phyloP scores from a whole-genome alignment of 2,113 vertebrate genomes.

The Caranx ignobilis region DNA sequence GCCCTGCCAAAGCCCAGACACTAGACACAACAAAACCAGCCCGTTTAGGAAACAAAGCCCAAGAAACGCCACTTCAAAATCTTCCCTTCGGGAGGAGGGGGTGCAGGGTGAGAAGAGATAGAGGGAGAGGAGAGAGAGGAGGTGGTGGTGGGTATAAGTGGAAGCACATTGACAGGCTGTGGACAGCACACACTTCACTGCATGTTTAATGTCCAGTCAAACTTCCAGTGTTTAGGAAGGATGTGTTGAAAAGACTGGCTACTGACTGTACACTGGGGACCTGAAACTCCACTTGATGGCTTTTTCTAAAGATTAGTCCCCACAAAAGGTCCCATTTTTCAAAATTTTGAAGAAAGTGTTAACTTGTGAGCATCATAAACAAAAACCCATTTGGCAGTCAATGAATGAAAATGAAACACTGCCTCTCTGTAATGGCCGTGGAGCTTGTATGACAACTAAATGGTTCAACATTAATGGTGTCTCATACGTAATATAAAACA shows the following conservation, averaged over 20 bases:
- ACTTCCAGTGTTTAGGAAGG: conserved; percentile 29
- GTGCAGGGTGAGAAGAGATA: conserved; percentile 48
- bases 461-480: neutral
- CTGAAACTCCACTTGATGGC: conserved; percentile 23
- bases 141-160: conserved; percentile 61
- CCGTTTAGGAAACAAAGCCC: conserved; percentile 68
- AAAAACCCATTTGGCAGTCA: conserved; percentile 24
- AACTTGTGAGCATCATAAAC: conserved; percentile 48
- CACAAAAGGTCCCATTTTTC: conserved; percentile 28
- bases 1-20: conserved; percentile 64
- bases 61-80: conserved; percentile 75
- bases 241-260: conserved; percentile 55
- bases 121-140: conserved; percentile 31
- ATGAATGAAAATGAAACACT: neutral
- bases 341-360: conserved; percentile 35
- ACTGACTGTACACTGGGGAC: conserved; percentile 25
- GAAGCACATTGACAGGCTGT: conserved; percentile 73
- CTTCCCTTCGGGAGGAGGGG: conserved; percentile 28
- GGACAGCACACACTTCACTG: conserved; percentile 63
- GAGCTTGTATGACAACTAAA: conserved; percentile 8
- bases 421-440: neutral
- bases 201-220: conserved; percentile 34
- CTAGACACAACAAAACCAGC: conserved; percentile 78
- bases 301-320: conserved; percentile 28
- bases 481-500: neutral